These are phyloP conservation scores for Eonycteris spelaea DNA, from an alignment of 2,113 vertebrate genomes.

Conservation along the genomic window DNA sequence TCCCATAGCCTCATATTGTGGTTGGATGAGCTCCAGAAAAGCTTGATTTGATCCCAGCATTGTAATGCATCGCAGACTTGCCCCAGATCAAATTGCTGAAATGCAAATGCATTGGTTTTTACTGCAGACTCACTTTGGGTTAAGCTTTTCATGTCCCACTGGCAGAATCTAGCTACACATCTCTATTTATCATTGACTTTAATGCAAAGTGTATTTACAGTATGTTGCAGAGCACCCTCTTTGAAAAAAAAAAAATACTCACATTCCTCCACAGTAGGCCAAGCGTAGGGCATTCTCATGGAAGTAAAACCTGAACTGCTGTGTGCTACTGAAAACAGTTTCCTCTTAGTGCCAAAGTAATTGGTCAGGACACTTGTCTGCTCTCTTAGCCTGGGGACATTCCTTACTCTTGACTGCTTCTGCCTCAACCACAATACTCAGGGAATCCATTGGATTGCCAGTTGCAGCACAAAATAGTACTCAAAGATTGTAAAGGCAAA, in stretches of 20 bases:
- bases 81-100: slow-evolving; percentile 68
- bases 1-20: slow-evolving; percentile 74
- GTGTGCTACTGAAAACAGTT: neutral
- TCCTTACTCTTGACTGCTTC: neutral
- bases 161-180: slow-evolving; percentile 56
- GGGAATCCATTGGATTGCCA: neutral
- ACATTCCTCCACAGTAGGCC: neutral
- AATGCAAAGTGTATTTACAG: slow-evolving; percentile 35
- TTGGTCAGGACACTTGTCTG: neutral
- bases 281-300: neutral
- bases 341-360: neutral
- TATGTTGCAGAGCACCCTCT: neutral
- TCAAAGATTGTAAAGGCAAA: neutral
- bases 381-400: neutral
- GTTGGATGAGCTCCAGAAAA: slow-evolving; percentile 77
- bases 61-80: slow-evolving; percentile 74
- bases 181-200: slow-evolving; percentile 49
- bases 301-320: slow-evolving; percentile 7
- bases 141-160: slow-evolving; percentile 61
- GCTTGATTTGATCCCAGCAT: slow-evolving; percentile 73
- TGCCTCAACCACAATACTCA: neutral
- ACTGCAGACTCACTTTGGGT: slow-evolving; percentile 41
- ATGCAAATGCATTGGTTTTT: slow-evolving; percentile 71
- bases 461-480: neutral
- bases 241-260: slow-evolving; percentile 31